phyloP scores from a whole-genome alignment of 1,140 invertebrate species.

The Cyphomyrmex costatus region DNA sequence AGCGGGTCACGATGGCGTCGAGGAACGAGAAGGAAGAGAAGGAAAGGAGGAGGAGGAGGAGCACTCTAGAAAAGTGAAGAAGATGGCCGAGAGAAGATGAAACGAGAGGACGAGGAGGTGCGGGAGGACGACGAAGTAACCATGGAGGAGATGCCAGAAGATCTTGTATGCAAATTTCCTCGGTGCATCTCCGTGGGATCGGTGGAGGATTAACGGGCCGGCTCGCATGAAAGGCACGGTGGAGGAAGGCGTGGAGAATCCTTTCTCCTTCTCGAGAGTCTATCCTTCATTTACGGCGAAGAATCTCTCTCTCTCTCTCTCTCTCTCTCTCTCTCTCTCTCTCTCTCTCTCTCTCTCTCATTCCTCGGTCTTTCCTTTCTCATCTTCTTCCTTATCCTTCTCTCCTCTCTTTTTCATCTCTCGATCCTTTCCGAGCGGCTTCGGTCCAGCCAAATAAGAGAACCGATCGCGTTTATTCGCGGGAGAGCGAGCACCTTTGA shows the following conservation, averaged over 20 bases:
- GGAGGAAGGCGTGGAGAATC: conserved; percentile 70
- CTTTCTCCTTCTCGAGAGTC: conserved; percentile 55
- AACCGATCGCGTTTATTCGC: conserved; percentile 71
- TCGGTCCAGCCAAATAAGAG: conserved; percentile 68
- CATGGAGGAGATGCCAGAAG: conserved; percentile 82
- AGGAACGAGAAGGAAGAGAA: conserved; percentile 34
- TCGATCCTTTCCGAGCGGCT: conserved; percentile 58
- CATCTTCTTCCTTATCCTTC: conserved; percentile 3
- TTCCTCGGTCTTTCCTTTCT: conserved; percentile 15
- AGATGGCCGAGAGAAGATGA: conserved; percentile 48
- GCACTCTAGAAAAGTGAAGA: conserved; percentile 29
- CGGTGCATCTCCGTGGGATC: conserved; percentile 87
- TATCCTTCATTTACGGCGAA: conserved; percentile 39
- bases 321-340: no score
- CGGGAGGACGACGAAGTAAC: conserved; percentile 61
- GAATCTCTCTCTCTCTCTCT: conserved; percentile 6
- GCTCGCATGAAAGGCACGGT: conserved; percentile 84
- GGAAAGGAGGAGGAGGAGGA: conserved; percentile 27
- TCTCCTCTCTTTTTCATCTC: conserved; percentile 51
- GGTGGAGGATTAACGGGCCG: conserved; percentile 86
- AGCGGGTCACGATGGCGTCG: conserved; percentile 76
- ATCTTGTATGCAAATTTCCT: conserved; percentile 87
- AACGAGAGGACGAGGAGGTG: conserved; percentile 67
- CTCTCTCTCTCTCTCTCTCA: neutral
- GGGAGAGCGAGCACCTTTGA: conserved; percentile 43